These are phyloP conservation scores for Sebastes glaucus DNA, from an alignment of 2,797 vertebrate species.

Conservation along the genomic window DNA sequence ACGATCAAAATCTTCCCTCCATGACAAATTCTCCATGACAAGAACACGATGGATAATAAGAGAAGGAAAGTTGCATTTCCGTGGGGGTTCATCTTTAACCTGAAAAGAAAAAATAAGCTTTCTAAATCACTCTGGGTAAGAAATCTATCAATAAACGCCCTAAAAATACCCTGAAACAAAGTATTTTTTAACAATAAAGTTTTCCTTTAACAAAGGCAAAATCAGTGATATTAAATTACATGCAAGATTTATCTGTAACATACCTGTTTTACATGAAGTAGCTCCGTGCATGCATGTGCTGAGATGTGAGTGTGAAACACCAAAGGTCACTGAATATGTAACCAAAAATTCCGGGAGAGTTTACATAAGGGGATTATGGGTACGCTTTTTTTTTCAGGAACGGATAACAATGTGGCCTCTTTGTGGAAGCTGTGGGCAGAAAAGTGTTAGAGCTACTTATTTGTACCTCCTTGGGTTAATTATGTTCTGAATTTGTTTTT, in stretches of 20 bases:
- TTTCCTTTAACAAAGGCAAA: not conserved
- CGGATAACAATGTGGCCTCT: conserved; percentile 1
- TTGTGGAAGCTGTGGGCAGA: conserved; percentile 8
- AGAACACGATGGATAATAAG: not conserved
- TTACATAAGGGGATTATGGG: conserved; percentile 35
- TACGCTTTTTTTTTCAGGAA: conserved; percentile 12
- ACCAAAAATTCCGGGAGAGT: not conserved
- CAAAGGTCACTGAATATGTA: not conserved
- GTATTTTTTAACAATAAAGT: not conserved
- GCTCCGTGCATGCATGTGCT: not conserved
- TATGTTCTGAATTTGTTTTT: not conserved
- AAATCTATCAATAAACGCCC: not conserved
- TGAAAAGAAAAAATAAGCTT: not conserved
- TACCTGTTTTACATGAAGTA: conserved; percentile 32
- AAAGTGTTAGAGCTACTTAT: not conserved
- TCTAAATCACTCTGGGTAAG: not conserved
- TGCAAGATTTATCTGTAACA: not conserved
- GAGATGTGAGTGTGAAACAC: not conserved
- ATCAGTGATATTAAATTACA: not conserved
- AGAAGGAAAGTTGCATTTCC: conserved; percentile 15
- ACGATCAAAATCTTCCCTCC: conserved; percentile 58
- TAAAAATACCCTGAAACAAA: not conserved
- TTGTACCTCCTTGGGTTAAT: not conserved
- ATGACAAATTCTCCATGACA: conserved; percentile 17
- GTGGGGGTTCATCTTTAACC: conserved; percentile 27